phyloP scores from a whole-genome alignment of 2,888 invertebrate species.

The Marronus borbonicus region DNA sequence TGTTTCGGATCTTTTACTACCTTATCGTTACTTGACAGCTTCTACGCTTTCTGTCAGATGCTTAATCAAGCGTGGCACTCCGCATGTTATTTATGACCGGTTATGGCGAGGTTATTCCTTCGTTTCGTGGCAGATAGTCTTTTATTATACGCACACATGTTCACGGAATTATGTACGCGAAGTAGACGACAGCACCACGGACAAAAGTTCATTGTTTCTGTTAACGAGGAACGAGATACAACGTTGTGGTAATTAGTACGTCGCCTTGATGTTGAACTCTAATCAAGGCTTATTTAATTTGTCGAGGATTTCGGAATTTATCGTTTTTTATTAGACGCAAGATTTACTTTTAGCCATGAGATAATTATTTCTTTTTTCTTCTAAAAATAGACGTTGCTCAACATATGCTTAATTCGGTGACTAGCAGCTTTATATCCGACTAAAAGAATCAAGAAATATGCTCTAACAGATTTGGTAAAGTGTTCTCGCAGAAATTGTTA shows the following conservation, averaged over 20 bases:
- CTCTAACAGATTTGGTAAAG: no score
- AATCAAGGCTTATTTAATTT: not conserved
- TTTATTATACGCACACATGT: not conserved
- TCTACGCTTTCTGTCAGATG: constrained; percentile 1
- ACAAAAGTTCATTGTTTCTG: constrained; percentile 11
- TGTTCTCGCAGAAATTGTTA: no score
- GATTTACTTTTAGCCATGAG: no score
- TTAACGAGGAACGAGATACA: not conserved
- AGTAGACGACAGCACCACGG: not conserved
- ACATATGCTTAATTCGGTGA: no score
- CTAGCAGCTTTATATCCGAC: no score
- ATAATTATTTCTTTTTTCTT: no score
- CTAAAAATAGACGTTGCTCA: not conserved
- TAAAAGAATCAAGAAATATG: no score
- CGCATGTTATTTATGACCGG: constrained; percentile 2
- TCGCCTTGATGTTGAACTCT: no score
- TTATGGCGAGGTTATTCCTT: constrained; percentile 8
- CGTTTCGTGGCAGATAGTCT: not conserved
- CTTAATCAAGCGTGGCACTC: constrained; percentile 5
- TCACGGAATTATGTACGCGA: no score
- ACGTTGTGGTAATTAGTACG: constrained; percentile 8
- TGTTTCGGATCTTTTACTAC: no score
- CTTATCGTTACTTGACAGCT: constrained; percentile 12
- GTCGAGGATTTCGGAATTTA: not conserved
- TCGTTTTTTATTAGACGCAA: not conserved